Evolutionary conservation across 2,797 vertebrate genomes (phyloP), one percentile per base, ranked within the genome.

Genomic region (Chloroceryle amazona): DNA sequence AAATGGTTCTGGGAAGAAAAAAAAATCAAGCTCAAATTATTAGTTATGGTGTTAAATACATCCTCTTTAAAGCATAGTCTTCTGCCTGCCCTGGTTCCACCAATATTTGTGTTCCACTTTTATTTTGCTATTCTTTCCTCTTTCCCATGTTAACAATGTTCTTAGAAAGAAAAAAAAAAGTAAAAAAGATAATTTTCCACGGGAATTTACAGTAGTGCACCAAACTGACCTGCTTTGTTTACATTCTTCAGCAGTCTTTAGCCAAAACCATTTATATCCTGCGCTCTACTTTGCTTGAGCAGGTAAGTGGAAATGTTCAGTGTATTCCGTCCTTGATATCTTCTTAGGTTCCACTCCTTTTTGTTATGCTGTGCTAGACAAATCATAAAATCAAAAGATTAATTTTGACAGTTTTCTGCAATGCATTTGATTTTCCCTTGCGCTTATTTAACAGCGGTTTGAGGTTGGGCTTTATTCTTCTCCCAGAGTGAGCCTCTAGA

Each of bases 111-210:
- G 37, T 60, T 80, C 14, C 13, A 51, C 6, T 15, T 33, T 55
- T 42, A 47, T 6, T 75, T 78, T 75, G 20, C 1, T n/a, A 10
- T 33, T 52, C 21, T 47, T 54, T 51, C 13, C 66, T 72, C 16
- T 42, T 66, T 67, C 10, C 4, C 29, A 29, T 18, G 13, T 11
- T 31, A 71, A 21, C 2, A 41, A 25, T 28, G 58, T 65, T 4
- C 2, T 11, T 0, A 5, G 21, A 44, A 37, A 22, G 6, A 13
- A 42, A 14, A 4, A 29, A 23, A 9, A 1, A 4, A 22, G 31
- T 35, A 21, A 9, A 7, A 37, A 14, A 2, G 18, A 14, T 7
- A 8, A 2, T 55, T 55, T 52, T n/a, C 6, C 9, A 21, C 33
- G 46, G 8, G 10, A 87, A 49, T 78, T 67, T 75, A 19, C 16